These are phyloP conservation scores for Hylomyscus alleni DNA, from an alignment of 2,797 vertebrate species.

Conservation along the genomic window DNA sequence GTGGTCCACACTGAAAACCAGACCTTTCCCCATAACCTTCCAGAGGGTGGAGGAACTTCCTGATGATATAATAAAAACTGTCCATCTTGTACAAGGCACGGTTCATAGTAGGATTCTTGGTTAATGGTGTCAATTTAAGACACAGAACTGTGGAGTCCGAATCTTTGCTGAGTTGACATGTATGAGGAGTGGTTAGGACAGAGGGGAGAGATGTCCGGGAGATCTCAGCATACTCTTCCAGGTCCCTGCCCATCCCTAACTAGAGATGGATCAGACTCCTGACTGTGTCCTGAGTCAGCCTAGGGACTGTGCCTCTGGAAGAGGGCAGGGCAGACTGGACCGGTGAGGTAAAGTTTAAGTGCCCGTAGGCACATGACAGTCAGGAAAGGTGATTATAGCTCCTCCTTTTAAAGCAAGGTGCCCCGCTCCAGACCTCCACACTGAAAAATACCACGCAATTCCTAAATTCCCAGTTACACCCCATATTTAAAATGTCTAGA, in stretches of 20 bases:
- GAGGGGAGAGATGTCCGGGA: background rate
- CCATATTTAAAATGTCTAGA: background rate
- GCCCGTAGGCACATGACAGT: background rate
- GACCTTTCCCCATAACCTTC: background rate
- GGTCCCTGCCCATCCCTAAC: background rate
- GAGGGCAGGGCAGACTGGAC: background rate
- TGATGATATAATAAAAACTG: conserved; percentile 33
- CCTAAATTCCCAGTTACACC: background rate
- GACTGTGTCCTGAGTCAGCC: background rate
- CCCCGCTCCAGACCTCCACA: background rate
- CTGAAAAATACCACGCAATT: background rate
- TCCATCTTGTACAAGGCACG: conserved; percentile 18
- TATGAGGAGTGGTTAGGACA: background rate
- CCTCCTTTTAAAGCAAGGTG: too few relatives aligned
- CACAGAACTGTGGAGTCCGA: background rate
- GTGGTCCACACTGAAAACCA: background rate
- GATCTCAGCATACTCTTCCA: background rate
- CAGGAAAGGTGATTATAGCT: background rate
- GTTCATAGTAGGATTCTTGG: background rate
- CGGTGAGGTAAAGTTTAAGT: background rate
- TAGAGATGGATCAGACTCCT: background rate
- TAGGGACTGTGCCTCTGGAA: background rate
- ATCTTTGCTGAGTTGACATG: background rate
- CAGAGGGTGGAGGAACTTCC: background rate
- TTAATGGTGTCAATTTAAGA: background rate